phyloP scores from a whole-genome alignment of 2,113 vertebrate genomes.

The pig (Sus scrofa) region DNA sequence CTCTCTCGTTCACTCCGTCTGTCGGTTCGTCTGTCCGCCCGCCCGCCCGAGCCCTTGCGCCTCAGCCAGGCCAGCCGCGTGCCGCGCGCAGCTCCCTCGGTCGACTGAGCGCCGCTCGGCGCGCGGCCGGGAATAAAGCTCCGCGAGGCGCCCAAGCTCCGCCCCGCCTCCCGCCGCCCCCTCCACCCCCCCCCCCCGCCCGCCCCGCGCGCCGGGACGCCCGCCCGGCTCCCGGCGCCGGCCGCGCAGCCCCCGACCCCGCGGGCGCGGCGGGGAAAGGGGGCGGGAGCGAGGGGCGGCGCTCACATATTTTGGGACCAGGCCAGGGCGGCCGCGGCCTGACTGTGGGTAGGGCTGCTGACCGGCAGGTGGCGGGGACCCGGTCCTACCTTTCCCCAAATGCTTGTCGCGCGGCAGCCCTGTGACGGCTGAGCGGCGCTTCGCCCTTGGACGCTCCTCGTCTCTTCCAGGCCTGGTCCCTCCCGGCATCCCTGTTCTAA shows the following conservation, averaged over 20 bases:
- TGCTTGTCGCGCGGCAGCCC: not conserved
- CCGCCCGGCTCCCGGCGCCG: constrained; percentile 52
- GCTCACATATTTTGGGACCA: constrained; percentile 65
- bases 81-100: not conserved
- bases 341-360: not conserved
- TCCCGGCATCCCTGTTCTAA: not conserved
- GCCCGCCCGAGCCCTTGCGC: not conserved
- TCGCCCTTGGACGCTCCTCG: not conserved
- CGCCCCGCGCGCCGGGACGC: constrained; percentile 7
- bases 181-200: not conserved
- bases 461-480: constrained; percentile 15
- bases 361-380: constrained; percentile 66
- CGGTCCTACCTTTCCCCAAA: constrained; percentile 59
- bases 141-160: constrained; percentile 27
- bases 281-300: constrained; percentile 11
- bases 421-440: not conserved
- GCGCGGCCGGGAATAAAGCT: constrained; percentile 70
- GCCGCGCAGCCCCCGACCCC: constrained; percentile 40
- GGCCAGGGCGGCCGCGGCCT: not conserved
- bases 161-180: constrained; percentile 51
- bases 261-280: not conserved
- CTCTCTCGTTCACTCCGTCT: not conserved
- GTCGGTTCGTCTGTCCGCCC: too few relatives aligned
- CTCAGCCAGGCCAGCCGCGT: not conserved
- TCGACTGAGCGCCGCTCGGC: constrained; percentile 60